These are phyloP conservation scores for Scaptomyza montana DNA, from an alignment of 1,140 invertebrate species.

Conservation along the genomic window DNA sequence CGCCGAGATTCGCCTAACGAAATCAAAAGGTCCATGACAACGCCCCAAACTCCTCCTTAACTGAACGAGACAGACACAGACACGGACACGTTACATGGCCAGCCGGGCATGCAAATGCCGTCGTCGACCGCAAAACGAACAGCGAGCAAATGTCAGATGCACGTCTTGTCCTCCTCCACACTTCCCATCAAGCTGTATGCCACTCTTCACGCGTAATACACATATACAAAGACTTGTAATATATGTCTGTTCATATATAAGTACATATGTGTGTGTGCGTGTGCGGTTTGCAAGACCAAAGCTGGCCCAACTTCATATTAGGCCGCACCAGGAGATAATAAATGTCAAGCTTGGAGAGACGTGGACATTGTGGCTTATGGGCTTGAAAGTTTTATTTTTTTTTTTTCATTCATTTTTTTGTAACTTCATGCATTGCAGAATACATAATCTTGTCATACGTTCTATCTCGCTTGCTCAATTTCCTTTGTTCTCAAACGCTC, in stretches of 20 bases:
- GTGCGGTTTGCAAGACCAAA: constrained; percentile 29
- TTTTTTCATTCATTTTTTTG: constrained; percentile 20
- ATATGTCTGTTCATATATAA: constrained; percentile 1
- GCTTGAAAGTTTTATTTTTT: constrained; percentile 56
- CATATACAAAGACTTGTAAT: not conserved
- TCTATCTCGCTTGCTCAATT: constrained; percentile 11
- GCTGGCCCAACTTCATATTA: constrained; percentile 54
- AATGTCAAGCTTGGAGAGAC: constrained; percentile 74
- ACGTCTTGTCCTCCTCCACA: not conserved
- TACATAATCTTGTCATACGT: constrained; percentile 66
- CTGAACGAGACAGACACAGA: constrained; percentile 18
- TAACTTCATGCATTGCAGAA: constrained; percentile 68
- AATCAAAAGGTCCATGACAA: constrained; percentile 25
- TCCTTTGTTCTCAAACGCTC: no score
- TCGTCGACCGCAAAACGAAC: constrained; percentile 43
- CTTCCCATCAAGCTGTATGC: not conserved
- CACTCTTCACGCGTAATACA: not conserved
- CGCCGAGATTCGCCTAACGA: not conserved
- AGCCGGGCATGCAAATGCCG: constrained; percentile 71
- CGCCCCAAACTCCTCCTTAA: constrained; percentile 7
- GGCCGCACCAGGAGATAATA: constrained; percentile 66
- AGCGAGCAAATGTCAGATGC: constrained; percentile 47
- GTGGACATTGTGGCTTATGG: constrained; percentile 77
- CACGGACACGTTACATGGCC: constrained; percentile 58
- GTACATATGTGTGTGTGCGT: constrained; percentile 13